phyloP scores from a whole-genome alignment of 2,113 vertebrate species.

The Phylloscopus trochiloides region DNA sequence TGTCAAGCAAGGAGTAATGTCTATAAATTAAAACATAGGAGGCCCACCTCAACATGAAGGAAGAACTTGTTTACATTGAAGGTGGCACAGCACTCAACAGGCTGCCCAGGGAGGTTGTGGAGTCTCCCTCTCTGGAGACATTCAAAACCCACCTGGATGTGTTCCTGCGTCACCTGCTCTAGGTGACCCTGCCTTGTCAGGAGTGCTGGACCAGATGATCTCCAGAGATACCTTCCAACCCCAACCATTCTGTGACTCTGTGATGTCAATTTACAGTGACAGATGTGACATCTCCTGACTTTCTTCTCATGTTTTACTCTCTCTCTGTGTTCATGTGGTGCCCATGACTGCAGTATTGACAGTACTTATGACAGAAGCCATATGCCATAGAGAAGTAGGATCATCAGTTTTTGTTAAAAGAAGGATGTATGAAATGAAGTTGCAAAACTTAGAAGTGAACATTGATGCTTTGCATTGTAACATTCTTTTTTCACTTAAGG shows the following conservation, averaged over 20 bases:
- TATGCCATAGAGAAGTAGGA: neutral
- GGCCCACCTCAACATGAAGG: neutral
- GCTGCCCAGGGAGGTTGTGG: neutral
- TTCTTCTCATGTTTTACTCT: neutral
- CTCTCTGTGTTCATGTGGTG: neutral
- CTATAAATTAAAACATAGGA: neutral
- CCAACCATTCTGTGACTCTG: neutral
- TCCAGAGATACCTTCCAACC: neutral
- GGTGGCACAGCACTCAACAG: neutral
- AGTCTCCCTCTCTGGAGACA: neutral
- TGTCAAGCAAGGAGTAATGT: neutral
- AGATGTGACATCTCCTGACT: neutral
- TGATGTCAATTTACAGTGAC: neutral
- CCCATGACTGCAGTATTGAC: neutral
- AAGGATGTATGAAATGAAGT: neutral
- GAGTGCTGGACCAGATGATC: neutral
- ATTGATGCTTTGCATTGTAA: neutral
- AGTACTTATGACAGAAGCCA: neutral
- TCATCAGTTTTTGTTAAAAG: neutral
- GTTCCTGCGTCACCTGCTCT: neutral
- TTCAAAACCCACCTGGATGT: neutral
- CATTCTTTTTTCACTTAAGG: neutral
- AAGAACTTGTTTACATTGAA: neutral
- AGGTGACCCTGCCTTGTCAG: neutral
- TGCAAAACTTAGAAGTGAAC: neutral